Evolutionary conservation across 2,113 vertebrate species (phyloP), one percentile per base, ranked within the genome.

Genomic region (Microtus oregoni): DNA sequence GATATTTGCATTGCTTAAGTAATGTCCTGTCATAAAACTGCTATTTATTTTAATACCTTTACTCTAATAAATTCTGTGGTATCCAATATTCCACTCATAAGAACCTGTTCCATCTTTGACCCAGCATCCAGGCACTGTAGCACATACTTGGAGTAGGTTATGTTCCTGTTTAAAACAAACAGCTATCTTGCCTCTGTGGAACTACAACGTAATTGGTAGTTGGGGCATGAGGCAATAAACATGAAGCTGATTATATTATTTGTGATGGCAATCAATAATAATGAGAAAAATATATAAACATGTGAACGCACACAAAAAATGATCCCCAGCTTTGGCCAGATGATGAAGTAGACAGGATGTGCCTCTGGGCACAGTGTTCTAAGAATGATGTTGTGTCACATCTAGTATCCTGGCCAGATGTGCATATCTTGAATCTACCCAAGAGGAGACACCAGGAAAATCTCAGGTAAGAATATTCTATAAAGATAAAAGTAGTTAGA

Each of bases 141-240:
- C 44, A 68, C 44, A 44, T 55, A 26, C 28, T 93, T 90, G 47
- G 70, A 92, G 67, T 63, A 72, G 6, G 76, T 79, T 81, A 7
- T 65, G 72, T 41, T 58, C 20, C 15, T 91, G 28, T 94, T 52
- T 70, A 67, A 86, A 94, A 93, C 24, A 91, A 41, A 52, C n/a
- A 86, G 24, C 90, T 72, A 81, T 61, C 15, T 94, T 78, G 50
- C 5, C 13, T 79, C 65, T 82, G 61, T 58, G 32, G 19, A 75
- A 4, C 72, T 76, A 90, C 35, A 68, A 77, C 81, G 95, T 96
- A 76, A n/a, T 26, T 94, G 68, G 41, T 89, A 81, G 38, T 73
- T 61, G 47, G 65, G 22, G 14, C 44, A 47, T 65, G 8, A 17
- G 26, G 26, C 58, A 63, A 65, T 85, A 85, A 85, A 85, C 22